Conservation (phyloP, 2,888 invertebrate genomes). For the Amiota mariae region DNA sequence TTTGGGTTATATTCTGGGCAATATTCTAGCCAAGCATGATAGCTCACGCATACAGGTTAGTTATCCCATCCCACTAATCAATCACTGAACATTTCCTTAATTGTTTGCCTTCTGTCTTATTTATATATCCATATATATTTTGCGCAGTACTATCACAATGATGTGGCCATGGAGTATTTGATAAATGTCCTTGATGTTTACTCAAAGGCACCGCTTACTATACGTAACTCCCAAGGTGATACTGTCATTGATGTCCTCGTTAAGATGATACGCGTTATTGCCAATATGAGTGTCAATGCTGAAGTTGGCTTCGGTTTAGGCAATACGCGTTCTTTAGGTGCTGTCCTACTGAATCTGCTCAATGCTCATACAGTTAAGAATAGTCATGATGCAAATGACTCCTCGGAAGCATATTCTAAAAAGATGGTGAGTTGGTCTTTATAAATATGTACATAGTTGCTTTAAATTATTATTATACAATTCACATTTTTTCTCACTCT, state of each 20-base stretch:
- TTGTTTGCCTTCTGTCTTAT: too few species aligned
- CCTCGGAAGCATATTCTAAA: too few species aligned
- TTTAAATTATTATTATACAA: background rate
- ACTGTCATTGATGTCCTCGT: constrained; percentile 73
- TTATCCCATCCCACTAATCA: background rate
- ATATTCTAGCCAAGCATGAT: constrained; percentile 86
- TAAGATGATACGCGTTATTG: constrained; percentile 82
- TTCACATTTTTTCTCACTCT: background rate
- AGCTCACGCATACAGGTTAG: constrained; percentile 79
- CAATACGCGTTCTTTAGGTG: constrained; percentile 70
- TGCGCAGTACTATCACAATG: constrained; percentile 76
- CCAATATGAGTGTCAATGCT: constrained; percentile 86
- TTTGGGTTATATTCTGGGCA: constrained; percentile 87
- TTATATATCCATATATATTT: too few species aligned
- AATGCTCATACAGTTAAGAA: constrained; percentile 28
- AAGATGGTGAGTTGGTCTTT: too few species aligned
- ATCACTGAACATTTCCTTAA: background rate
- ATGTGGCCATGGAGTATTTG: constrained; percentile 76
- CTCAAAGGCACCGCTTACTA: constrained; percentile 74
- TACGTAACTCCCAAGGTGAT: constrained; percentile 70
- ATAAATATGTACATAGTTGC: too few species aligned
- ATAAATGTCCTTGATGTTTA: constrained; percentile 75
- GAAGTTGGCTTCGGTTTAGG: constrained; percentile 82
- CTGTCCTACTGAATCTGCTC: constrained; percentile 72
- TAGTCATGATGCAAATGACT: background rate